Percentiles rank a stretch among this genome's conserved stretches.
These are phyloP conservation scores for Podarcis lilfordi DNA, from an alignment of 2,797 vertebrate species.

Conservation along the genomic window DNA sequence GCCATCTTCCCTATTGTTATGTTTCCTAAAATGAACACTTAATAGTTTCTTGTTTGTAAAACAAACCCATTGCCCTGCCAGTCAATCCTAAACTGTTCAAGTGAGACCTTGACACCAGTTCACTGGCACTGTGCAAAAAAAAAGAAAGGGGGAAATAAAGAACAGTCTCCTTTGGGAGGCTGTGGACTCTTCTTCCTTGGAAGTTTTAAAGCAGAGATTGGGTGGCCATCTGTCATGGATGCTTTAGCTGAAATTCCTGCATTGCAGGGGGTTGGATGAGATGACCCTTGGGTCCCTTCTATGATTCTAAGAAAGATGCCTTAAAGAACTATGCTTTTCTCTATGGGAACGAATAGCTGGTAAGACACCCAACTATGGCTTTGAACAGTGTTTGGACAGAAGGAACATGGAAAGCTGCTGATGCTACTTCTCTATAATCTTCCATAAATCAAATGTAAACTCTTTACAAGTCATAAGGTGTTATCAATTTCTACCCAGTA, in stretches of 20 bases:
- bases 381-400: background rate
- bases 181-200: too few species aligned
- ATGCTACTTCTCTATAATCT: background rate
- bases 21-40: background rate
- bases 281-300: background rate
- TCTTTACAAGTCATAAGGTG: slow-evolving; percentile 2
- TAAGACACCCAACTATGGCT: background rate
- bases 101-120: background rate
- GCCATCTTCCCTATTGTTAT: background rate
- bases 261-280: too few species aligned
- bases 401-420: background rate
- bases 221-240: too few species aligned
- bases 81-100: background rate
- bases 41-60: background rate
- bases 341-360: background rate
- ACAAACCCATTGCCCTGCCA: background rate
- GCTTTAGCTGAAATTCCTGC: too few species aligned
- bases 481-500: background rate
- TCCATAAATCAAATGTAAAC: slow-evolving; percentile 7
- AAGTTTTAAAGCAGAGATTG: too few species aligned
- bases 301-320: background rate
- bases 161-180: too few species aligned
- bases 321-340: background rate
- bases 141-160: background rate
- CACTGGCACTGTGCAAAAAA: background rate